These are phyloP conservation scores for Turdus rufiventris DNA, from an alignment of 2,113 vertebrate species.

Conservation along the genomic window DNA sequence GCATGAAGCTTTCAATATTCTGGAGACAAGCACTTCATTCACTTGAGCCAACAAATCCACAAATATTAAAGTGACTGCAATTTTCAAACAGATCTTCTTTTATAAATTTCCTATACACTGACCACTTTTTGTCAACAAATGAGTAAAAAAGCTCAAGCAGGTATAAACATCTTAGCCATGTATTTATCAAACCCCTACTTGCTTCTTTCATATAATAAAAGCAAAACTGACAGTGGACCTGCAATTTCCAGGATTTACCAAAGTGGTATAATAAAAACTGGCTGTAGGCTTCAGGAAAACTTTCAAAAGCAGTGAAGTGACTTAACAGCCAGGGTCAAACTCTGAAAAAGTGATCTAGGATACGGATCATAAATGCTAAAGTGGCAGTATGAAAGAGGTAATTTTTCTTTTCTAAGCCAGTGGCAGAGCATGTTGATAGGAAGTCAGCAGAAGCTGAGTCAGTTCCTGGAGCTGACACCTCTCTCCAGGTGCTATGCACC, in stretches of 20 bases:
- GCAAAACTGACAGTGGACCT: neutral
- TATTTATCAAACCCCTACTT: neutral
- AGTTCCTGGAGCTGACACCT: neutral
- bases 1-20: accelerated
- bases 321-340: neutral
- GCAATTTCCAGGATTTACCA: neutral
- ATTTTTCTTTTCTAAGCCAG: neutral
- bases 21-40: neutral
- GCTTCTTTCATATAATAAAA: neutral
- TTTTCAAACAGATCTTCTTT: neutral
- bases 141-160: neutral
- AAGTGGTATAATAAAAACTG: neutral
- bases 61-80: neutral
- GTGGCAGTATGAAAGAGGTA: neutral
- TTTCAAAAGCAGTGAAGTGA: neutral
- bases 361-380: neutral
- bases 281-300: neutral
- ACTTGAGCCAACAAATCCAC: neutral
- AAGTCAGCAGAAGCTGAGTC: neutral
- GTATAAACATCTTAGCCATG: neutral
- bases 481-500: accelerated
- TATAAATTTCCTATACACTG: neutral
- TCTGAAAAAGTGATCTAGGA: neutral
- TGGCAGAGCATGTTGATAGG: neutral
- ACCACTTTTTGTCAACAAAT: neutral